phyloP scores from a whole-genome alignment of 2,113 vertebrate species.

The Synchiropus splendidus region DNA sequence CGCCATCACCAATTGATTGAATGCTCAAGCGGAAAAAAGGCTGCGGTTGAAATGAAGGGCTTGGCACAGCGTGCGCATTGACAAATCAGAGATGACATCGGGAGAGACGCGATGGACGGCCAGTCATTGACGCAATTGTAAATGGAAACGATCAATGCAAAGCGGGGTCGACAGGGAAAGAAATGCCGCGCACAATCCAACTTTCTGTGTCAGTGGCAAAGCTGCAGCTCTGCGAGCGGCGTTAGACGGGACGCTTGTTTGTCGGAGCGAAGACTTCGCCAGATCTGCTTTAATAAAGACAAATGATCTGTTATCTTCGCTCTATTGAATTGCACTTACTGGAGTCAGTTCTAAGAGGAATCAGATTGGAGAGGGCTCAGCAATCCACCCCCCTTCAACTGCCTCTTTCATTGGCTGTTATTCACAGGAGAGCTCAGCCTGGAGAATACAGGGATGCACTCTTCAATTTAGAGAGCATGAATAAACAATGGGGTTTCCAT shows the following conservation, averaged over 20 bases:
- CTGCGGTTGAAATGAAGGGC: conserved; percentile 17
- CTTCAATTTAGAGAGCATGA: conserved; percentile 69
- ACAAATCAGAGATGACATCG: conserved; percentile 17
- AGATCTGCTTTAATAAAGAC: conserved; percentile 54
- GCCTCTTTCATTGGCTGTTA: conserved; percentile 20
- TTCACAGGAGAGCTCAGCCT: conserved; percentile 34
- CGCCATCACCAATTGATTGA: conserved; percentile 41
- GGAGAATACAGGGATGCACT: conserved; percentile 57
- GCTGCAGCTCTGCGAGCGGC: conserved; percentile 4
- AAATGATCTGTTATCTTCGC: conserved; percentile 55
- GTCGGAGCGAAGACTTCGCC: conserved; percentile 36
- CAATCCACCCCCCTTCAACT: conserved; percentile 3
- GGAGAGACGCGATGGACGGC: conserved; percentile 11
- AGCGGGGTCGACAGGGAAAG: conserved; percentile 13
- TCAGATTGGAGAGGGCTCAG: conserved; percentile 35
- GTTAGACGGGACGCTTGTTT: conserved; percentile 48
- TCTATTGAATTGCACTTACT: conserved; percentile 34
- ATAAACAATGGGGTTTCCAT: conserved; percentile 67
- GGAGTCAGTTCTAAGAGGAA: conserved; percentile 29
- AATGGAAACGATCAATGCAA: conserved; percentile 41
- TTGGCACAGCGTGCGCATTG: conserved; percentile 20
- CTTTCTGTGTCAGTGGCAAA: conserved; percentile 23
- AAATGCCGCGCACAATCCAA: conserved; percentile 1
- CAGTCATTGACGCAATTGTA: conserved; percentile 6
- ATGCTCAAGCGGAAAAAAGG: conserved; percentile 38